Base-by-base conservation (phyloP, 2,797 vertebrate species). In the Gambelia wislizenii region DNA sequence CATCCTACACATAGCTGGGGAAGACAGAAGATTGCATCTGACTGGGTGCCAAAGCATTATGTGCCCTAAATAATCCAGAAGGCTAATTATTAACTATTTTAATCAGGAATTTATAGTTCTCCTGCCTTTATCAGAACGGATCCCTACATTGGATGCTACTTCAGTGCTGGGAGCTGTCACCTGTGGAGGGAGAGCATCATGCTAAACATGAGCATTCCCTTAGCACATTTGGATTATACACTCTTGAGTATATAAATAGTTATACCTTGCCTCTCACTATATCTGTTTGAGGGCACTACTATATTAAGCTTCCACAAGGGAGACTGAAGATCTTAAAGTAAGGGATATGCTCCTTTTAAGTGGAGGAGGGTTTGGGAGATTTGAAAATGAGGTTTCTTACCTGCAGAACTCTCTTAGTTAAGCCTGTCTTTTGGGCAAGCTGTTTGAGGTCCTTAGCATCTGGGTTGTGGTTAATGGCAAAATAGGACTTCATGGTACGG, bases 361-460 rank as follows among this genome's bases (percentile, higher is more conserved):
- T 82, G 83, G 93, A 67, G 89, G 93, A 92, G 92, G 92, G 90
- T 89, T 94, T 88, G 88, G 44, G 91, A 94, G 95, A 64, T 94
- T 91, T 91, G 39, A 70, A 79, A 91, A 36, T 83, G 83, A 91
- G 77, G n/a, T 83, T 89, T 96, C 99, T 99, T 99, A 99, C 99
- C 99, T 99, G 99, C 93, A 99, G 96, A 96, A 99, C 99, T 98
- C 99, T 98, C 97, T 99, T 99, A 97, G 99, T 99, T 95, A 99
- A 98, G 94, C 99, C 99, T n/a, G 99, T 99, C 97, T 99, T 99
- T 97, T 99, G 99, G 94, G 99, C 99, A 94, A 99, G 98, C 96
- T 99, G 99, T 95, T 99, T 99, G 97, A 99, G 98, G 97, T 99
- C 99, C 98, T 99, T 99, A 96, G 99, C 99, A 90, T 99, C 99